phyloP scores from a whole-genome alignment of 2,113 vertebrate genomes.

The Corvus hawaiiensis region DNA sequence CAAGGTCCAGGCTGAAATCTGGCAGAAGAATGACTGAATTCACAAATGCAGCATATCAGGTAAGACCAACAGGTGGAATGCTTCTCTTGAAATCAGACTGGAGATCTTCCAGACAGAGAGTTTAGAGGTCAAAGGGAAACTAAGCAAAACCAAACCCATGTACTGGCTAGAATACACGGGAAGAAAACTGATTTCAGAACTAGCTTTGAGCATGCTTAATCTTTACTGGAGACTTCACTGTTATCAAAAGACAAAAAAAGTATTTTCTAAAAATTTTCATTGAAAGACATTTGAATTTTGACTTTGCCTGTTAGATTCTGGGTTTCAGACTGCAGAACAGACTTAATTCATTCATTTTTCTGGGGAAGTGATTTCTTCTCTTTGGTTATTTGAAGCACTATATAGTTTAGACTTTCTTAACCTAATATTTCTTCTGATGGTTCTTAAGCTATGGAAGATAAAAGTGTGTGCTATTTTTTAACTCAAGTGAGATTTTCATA shows the following conservation, averaged over 20 bases:
- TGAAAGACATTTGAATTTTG: neutral
- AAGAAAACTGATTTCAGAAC: neutral
- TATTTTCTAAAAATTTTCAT: neutral
- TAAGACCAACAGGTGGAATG: neutral
- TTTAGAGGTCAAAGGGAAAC: neutral
- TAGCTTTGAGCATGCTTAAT: neutral
- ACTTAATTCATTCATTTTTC: neutral
- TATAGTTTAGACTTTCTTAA: neutral
- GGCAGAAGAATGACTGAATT: neutral
- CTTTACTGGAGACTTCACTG: neutral
- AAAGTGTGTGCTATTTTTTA: neutral
- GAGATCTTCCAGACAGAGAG: neutral
- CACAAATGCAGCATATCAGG: neutral
- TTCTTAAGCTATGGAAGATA: neutral
- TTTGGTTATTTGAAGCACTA: neutral
- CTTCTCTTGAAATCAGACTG: neutral
- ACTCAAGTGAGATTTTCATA: neutral
- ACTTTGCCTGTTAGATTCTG: neutral
- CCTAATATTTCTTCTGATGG: neutral
- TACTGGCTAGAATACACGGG: neutral
- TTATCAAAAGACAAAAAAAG: neutral
- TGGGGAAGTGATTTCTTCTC: neutral
- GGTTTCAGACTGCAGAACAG: neutral
- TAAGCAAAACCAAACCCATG: neutral
- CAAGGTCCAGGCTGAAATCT: neutral